A percentile compares a stretch with the other conserved stretches of the same genome.
Conservation (phyloP, 2,113 vertebrate species). For the Heloderma charlesbogerti region DNA sequence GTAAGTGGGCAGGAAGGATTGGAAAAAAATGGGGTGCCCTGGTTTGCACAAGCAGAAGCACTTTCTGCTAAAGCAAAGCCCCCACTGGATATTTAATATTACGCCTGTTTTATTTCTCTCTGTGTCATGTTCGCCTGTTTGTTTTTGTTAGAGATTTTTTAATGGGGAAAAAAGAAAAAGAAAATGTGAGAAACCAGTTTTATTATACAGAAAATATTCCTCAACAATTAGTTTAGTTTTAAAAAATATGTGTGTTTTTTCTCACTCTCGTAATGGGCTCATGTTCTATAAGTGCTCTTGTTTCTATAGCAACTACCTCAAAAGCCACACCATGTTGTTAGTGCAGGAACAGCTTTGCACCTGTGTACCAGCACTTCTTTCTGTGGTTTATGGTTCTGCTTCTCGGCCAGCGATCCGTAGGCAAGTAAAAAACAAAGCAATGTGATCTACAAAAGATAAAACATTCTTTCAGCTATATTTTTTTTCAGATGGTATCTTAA, state of each 20-base stretch:
- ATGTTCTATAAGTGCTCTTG: slow-evolving; percentile 77
- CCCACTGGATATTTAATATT: slow-evolving; percentile 57
- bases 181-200: slow-evolving; percentile 67
- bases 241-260: slow-evolving; percentile 63
- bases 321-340: slow-evolving; percentile 70
- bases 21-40: background rate
- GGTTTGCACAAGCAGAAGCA: background rate
- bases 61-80: background rate
- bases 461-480: slow-evolving; percentile 46
- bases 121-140: slow-evolving; percentile 57
- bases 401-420: slow-evolving; percentile 23
- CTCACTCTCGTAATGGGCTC: slow-evolving; percentile 73
- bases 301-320: slow-evolving; percentile 76
- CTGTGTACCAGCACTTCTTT: slow-evolving; percentile 71
- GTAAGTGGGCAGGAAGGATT: background rate
- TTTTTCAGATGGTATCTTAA: slow-evolving; percentile 30
- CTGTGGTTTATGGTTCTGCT: slow-evolving; percentile 58
- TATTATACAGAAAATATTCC: slow-evolving; percentile 73
- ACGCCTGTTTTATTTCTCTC: slow-evolving; percentile 15
- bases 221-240: slow-evolving; percentile 77
- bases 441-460: slow-evolving; percentile 57
- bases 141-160: slow-evolving; percentile 64
- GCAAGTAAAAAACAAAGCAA: slow-evolving; percentile 49
- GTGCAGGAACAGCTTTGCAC: slow-evolving; percentile 71
- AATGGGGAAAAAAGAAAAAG: slow-evolving; percentile 50